phyloP scores from a whole-genome alignment of 2,113 vertebrate species.

The Chaenogobius annularis region DNA sequence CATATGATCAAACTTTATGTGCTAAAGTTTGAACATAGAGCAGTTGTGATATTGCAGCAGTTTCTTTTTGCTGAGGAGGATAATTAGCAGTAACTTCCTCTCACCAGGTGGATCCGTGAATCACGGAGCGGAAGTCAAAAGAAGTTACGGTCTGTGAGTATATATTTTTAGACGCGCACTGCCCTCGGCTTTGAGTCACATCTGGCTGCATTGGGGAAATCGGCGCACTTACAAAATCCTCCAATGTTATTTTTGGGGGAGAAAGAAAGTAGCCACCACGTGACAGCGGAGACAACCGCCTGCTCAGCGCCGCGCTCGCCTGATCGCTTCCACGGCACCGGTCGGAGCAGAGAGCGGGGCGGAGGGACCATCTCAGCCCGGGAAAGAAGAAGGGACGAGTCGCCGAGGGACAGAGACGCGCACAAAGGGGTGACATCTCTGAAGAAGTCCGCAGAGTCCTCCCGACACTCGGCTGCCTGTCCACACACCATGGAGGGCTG shows the following conservation, averaged over 20 bases:
- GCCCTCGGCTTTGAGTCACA: background rate
- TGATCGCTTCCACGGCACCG: slow-evolving; percentile 51
- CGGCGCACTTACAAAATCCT: slow-evolving; percentile 22
- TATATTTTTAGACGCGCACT: background rate
- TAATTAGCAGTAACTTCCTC: background rate
- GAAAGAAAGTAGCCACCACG: slow-evolving; percentile 68
- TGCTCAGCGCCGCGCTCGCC: slow-evolving; percentile 31
- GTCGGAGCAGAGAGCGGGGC: slow-evolving; percentile 53
- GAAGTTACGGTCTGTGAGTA: background rate
- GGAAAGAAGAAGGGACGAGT: slow-evolving; percentile 15
- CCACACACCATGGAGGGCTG: slow-evolving; percentile 84
- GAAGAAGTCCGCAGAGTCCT: slow-evolving; percentile 44
- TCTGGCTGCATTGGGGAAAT: slow-evolving; percentile 5
- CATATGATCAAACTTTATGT: no score
- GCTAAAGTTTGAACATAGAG: background rate
- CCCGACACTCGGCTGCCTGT: slow-evolving; percentile 19
- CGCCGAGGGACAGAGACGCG: slow-evolving; percentile 10
- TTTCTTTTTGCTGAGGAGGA: background rate
- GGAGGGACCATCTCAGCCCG: slow-evolving; percentile 2
- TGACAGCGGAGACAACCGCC: slow-evolving; percentile 62
- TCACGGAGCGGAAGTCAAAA: slow-evolving; percentile 2
- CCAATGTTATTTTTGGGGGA: slow-evolving; percentile 31
- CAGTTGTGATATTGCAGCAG: background rate
- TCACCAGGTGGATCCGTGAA: background rate
- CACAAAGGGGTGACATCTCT: background rate